phyloP scores from a whole-genome alignment of 2,888 invertebrate species.

The Hydriomena furcata region DNA sequence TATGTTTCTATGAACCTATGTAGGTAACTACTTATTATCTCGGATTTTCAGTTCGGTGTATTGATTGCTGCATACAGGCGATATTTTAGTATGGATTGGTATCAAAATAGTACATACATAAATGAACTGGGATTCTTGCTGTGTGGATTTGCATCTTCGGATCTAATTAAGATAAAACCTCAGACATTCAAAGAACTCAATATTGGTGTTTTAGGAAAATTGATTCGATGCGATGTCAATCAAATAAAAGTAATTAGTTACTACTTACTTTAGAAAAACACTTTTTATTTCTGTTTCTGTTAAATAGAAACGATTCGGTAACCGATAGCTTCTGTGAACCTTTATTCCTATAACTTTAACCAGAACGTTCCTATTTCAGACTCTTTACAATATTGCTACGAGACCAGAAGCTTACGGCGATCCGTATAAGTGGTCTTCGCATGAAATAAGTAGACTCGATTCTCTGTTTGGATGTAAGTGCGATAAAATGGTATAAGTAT shows the following conservation, averaged over 20 bases:
- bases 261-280: no score
- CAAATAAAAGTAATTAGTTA: slow-evolving; percentile 56
- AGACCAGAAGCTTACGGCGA: slow-evolving; percentile 64
- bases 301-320: no score
- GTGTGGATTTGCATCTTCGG: slow-evolving; percentile 68
- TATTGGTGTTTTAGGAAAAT: slow-evolving; percentile 55
- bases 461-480: slow-evolving; percentile 61
- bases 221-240: slow-evolving; percentile 54
- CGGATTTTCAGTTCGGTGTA: slow-evolving; percentile 57
- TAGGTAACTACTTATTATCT: no score
- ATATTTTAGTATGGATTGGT: slow-evolving; percentile 66
- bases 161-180: slow-evolving; percentile 61
- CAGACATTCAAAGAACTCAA: slow-evolving; percentile 57
- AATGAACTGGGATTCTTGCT: slow-evolving; percentile 69
- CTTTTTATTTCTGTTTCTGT: no score
- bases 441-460: slow-evolving; percentile 62
- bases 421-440: slow-evolving; percentile 72
- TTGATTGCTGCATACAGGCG: slow-evolving; percentile 67
- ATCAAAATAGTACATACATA: slow-evolving; percentile 55
- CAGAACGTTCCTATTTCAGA: slow-evolving; percentile 47
- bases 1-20: no score
- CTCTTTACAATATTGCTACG: slow-evolving; percentile 64
- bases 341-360: not conserved
- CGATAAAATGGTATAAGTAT: no score
- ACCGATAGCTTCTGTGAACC: no score